Evolutionary conservation across 2,888 invertebrate genomes (phyloP).

Genomic region (Venusia cambrica): DNA sequence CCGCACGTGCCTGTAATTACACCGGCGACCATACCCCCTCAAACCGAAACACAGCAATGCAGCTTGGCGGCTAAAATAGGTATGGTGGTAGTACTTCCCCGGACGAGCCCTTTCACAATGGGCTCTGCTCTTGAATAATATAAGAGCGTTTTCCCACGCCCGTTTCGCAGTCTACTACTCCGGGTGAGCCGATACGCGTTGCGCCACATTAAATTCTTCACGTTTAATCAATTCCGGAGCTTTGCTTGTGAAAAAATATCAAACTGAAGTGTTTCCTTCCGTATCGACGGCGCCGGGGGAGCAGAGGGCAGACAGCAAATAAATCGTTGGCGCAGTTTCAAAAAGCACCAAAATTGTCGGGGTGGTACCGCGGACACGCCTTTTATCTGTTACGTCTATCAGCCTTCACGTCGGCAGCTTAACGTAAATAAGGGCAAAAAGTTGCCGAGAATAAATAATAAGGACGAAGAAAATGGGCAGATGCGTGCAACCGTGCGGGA

Average conservation of each 20-base stretch:
- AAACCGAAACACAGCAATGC: no score
- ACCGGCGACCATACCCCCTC: no score
- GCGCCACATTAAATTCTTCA: conserved; percentile 70
- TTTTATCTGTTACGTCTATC: conserved; percentile 77
- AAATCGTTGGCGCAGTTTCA: conserved; percentile 74
- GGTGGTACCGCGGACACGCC: conserved; percentile 66
- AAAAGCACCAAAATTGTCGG: conserved; percentile 68
- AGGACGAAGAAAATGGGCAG: conserved; percentile 38
- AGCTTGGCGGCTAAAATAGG: no score
- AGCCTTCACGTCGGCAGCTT: conserved; percentile 50
- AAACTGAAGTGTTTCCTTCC: conserved; percentile 61
- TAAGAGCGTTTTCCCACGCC: conserved; percentile 56
- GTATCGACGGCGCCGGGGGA: conserved; percentile 54
- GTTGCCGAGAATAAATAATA: conserved; percentile 53
- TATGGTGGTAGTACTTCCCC: no score
- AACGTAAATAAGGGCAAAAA: conserved; percentile 62
- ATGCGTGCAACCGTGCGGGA: conserved; percentile 43
- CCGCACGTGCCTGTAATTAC: no score
- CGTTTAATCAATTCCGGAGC: conserved; percentile 67
- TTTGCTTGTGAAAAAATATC: conserved; percentile 55
- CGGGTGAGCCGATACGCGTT: conserved; percentile 50
- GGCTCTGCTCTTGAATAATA: no score
- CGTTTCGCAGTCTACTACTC: conserved; percentile 53
- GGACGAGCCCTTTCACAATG: no score
- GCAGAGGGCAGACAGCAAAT: conserved; percentile 61